Evolutionary conservation across 1,140 invertebrate genomes (phyloP), one percentile per base, ranked within the genome.

Genomic region (Paralvinella palmiformis): DNA sequence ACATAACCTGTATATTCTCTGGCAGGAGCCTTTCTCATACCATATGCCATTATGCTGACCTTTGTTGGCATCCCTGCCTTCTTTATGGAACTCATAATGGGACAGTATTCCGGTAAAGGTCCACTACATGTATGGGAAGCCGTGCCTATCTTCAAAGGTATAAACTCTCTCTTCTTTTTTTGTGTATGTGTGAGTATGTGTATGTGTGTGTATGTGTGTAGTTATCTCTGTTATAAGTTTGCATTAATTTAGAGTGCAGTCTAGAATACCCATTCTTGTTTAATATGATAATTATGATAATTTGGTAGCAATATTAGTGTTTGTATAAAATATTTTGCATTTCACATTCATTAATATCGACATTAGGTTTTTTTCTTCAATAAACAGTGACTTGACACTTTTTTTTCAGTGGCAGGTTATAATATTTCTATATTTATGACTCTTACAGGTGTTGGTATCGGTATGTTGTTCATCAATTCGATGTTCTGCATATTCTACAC

Each of bases 61-160:
- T 67, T 85, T 13, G 82, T 88, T 27, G 90, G 88, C 1, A 81
- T 90, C 44, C 90, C 90, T 0, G 81, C 89, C 15, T 85, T 88
- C 35, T 85, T 91, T 60, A 82, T 91, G 62, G 90, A 92, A 78
- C 84, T 91, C 3, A 84, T 87, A 0, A 78, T 91, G 3, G 90
- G 90, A 3, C 90, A 92, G 76, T 86, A 90, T 68, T 88, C 88
- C 62, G 85, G 87, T 10, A 87, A 88, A n/a, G 88, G 88, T 33
- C 83, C 88, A 29, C 91, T 89, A 88, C 27, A 24, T 3, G 24
- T 60, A 17, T 60, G 58, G 58, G 84, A 86, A 66, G 88, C 89
- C 35, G 88, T 88, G 36, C 90, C 90, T 1, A 82, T 91, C 27
- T 88, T 91, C 71, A 88, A 86, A 86, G 90, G 89, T 89, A 60